Evolutionary conservation across 2,888 invertebrate species (phyloP), one percentile per base, ranked within the genome.

Genomic region (Synergus itoensis): DNA sequence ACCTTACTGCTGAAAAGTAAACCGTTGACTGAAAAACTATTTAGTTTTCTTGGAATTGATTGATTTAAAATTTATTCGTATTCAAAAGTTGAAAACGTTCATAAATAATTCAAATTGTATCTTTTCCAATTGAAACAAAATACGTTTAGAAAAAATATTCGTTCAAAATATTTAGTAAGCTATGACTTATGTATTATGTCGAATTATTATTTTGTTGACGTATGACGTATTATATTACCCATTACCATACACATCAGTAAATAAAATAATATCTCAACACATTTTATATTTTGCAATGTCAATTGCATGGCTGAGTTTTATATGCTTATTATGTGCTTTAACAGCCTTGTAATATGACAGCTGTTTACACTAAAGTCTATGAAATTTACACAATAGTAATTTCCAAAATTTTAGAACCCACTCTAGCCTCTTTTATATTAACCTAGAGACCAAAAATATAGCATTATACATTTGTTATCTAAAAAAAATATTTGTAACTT

Each of bases 181-280:
- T n/a, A 18, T 57, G 18, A 57, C 18, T 57, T 57, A 53, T 53
- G 18, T 18, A 3, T 57, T 57, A 57, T 57, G 11, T 11, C 57
- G 18, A 18, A 57, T 57, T 57, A 69, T 45, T 28, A 8, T 53
- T 48, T 53, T 28, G 73, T 40, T 28, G 73, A 73, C 21, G 14
- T 12, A 73, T 36, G 28, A 53, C 53, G 53, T 36, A 36, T 73
- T 36, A 28, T 73, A 18, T 43, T 65, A 53, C 73, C 73, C 73
- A 73, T 53, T 73, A 57, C 53, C 73, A 73, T 73, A 73, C 73
- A 73, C 73, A 48, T 73, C 53, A 73, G n/a, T 73, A 73, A 40
- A 28, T 62, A 12, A 28, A 62, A 62, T 62, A 62, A 36, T 73
- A 53, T 73, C 53, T 28, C 16, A 21, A 73, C 28, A 67, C 73